phyloP scores from a whole-genome alignment of 2,888 invertebrate species.

The Stramonita haemastoma region DNA sequence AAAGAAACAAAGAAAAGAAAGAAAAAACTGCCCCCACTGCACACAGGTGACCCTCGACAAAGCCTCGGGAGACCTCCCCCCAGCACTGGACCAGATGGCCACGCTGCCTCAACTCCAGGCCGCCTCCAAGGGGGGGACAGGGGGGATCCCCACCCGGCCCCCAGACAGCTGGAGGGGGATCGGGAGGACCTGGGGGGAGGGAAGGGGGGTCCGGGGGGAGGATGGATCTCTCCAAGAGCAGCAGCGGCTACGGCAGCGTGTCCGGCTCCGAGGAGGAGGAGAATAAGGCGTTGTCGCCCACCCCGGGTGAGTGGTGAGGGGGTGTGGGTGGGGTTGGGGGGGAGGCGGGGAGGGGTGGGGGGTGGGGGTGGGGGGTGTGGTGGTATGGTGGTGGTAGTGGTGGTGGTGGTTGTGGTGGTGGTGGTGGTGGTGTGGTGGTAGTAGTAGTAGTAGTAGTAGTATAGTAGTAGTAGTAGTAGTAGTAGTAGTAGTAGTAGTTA shows the following conservation, averaged over 20 bases:
- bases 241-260: constrained; percentile 59
- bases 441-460: not conserved
- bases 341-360: not conserved
- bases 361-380: not conserved
- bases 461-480: not conserved
- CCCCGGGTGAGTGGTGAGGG: not conserved
- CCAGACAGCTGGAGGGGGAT: constrained; percentile 44
- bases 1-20: not conserved
- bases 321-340: not conserved
- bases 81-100: constrained; percentile 25
- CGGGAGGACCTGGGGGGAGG: not conserved
- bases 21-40: not conserved
- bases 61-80: constrained; percentile 18
- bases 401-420: not conserved
- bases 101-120: constrained; percentile 28
- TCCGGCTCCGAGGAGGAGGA: constrained; percentile 58
- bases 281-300: constrained; percentile 28
- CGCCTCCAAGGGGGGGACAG: not conserved
- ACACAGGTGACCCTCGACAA: constrained; percentile 22
- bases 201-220: constrained; percentile 22
- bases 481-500: not conserved
- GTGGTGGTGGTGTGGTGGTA: not conserved
- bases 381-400: not conserved
- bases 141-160: constrained; percentile 2
- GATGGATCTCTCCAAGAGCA: constrained; percentile 57